These are phyloP conservation scores for Oscheius sp. DNA, from an alignment of 2,888 invertebrate genomes.

Conservation along the genomic window DNA sequence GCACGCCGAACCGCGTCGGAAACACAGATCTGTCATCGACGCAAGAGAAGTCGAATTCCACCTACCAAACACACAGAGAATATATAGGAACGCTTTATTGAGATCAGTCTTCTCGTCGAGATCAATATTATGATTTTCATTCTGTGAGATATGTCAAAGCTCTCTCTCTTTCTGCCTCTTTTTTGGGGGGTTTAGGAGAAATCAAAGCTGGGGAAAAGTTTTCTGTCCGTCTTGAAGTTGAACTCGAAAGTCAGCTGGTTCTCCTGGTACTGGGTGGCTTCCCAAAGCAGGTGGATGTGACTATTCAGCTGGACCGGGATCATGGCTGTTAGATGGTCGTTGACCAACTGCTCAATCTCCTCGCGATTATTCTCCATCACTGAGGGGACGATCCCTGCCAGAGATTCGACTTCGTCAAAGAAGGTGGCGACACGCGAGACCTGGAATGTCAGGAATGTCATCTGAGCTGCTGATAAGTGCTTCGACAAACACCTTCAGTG, in stretches of 20 bases:
- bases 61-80: neutral
- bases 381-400: constrained; percentile 20
- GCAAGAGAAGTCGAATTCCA: neutral
- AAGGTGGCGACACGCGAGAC: constrained; percentile 23
- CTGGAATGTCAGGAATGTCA: constrained; percentile 32
- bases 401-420: constrained; percentile 17
- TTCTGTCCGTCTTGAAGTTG: constrained; percentile 30
- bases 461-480: neutral
- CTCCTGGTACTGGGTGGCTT: constrained; percentile 18
- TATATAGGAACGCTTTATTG: constrained; percentile 9
- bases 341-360: constrained; percentile 29
- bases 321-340: constrained; percentile 22
- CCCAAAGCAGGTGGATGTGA: constrained; percentile 31
- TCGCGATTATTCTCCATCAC: constrained; percentile 11
- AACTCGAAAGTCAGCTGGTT: constrained; percentile 28
- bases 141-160: constrained; percentile 16
- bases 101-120: constrained; percentile 28
- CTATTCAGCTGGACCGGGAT: constrained; percentile 24
- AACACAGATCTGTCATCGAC: constrained; percentile 5
- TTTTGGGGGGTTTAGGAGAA: constrained; percentile 13
- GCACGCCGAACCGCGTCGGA: neutral
- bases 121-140: constrained; percentile 29
- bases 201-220: constrained; percentile 33
- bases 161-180: neutral
- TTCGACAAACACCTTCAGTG: constrained; percentile 26